Evolutionary conservation across 1,140 invertebrate species (phyloP), one percentile per base, ranked within the genome.

Genomic region (Arion vulgaris): DNA sequence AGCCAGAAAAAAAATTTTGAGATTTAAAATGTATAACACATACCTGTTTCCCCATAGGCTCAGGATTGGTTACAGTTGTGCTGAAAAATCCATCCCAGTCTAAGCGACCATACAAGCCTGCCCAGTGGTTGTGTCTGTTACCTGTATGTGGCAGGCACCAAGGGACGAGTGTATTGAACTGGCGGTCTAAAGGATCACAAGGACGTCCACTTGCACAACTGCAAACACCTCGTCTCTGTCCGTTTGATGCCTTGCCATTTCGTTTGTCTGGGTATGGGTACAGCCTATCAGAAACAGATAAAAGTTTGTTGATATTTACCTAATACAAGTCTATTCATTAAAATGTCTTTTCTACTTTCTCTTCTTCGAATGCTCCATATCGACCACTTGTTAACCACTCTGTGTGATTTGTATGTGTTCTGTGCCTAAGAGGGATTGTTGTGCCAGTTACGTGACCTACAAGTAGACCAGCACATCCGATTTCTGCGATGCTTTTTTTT

Each of bases 81-180:
- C 90, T 90, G 90, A 97, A 97, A 93, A 95, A 97, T 23, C 96
- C 96, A 88, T 96, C 94, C 96, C 96, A 97, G 81, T 95, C 95
- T 1, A 97, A 89, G 78, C 96, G 94, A 0, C 96, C 95, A 93
- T 95, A 95, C 4, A 95, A 89, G 1, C 95, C 95, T 0, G 96
- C 94, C 96, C 96, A 98, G 92, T 97, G 93, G 92, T 96, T 96
- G 91, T 97, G 96, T 38, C 96, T 91, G 91, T 97, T 96, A 39
- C 94, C 96, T 0, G 96, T 97, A 90, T 97, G 96, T 36, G 96
- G 96, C 80, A 97, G 93, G 91, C 96, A 97, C 97, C 97, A 98
- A 0, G 97, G 96, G 77, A 98, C 96, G 51, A 97, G 90, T 0
- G 97, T 97, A 91, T 96, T 96, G 88, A 95, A 95, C 93, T 97